Evolutionary conservation across 2,113 vertebrate species (phyloP).

Genomic region (Grallaria varia): DNA sequence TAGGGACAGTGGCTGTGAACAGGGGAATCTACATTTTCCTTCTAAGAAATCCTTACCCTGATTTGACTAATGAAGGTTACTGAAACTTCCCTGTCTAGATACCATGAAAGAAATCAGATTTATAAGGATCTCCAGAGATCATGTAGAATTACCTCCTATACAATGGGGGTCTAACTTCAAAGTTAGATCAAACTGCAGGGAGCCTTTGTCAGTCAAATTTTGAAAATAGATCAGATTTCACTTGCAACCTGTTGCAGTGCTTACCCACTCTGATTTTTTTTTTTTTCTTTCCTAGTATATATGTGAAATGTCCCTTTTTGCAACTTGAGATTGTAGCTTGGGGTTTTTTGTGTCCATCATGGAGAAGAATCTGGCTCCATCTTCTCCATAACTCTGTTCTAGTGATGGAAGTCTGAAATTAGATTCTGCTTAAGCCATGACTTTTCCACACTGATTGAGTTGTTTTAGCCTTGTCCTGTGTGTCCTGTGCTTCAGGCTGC

Average conservation of each 20-base stretch:
- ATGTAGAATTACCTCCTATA: accelerated
- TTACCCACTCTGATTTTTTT: neutral
- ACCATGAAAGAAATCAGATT: neutral
- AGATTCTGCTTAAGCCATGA: neutral
- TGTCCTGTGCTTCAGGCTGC: neutral
- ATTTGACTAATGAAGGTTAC: neutral
- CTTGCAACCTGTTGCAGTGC: neutral
- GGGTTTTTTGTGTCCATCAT: neutral
- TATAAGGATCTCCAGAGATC: neutral
- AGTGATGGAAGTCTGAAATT: neutral
- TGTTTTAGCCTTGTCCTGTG: neutral
- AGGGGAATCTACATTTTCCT: neutral
- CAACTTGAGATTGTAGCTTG: neutral
- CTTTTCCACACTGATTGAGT: neutral
- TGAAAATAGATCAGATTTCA: neutral
- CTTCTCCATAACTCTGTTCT: neutral
- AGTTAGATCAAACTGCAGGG: neutral
- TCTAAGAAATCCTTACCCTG: neutral
- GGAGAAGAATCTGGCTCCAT: neutral
- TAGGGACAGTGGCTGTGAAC: neutral
- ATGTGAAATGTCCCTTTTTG: neutral
- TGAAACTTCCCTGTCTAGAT: neutral
- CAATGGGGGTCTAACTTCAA: neutral
- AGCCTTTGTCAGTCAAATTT: neutral
- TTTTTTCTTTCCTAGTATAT: neutral